Evolutionary conservation across 2,888 invertebrate genomes (phyloP).

Genomic region (Psylliodes chrysocephalus): DNA sequence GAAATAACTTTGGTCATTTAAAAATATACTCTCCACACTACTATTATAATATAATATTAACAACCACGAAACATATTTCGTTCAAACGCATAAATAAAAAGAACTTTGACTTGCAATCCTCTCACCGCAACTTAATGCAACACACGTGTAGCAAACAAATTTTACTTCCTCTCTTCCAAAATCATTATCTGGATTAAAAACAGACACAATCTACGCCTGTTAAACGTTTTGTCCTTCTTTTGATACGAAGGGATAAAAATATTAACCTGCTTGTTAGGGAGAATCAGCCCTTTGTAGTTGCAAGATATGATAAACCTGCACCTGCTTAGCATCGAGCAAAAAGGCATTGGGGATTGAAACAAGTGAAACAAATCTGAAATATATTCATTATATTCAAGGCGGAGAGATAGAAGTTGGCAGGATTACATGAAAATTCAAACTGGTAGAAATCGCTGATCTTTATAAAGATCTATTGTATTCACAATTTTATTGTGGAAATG

Average conservation of each 20-base stretch:
- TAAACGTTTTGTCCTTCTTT: slow-evolving; percentile 32
- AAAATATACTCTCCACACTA: too few species aligned
- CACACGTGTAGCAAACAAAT: slow-evolving; percentile 28
- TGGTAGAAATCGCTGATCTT: too few species aligned
- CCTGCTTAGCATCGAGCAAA: slow-evolving; percentile 17
- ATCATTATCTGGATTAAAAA: slow-evolving; percentile 25
- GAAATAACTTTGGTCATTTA: too few species aligned
- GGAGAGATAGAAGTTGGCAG: too few species aligned
- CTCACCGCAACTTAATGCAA: neutral
- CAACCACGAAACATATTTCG: slow-evolving; percentile 7
- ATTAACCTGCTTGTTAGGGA: slow-evolving; percentile 28
- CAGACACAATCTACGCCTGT: slow-evolving; percentile 19
- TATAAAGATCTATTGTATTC: too few species aligned
- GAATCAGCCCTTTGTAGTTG: slow-evolving; percentile 11
- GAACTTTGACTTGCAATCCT: neutral
- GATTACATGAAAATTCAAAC: too few species aligned
- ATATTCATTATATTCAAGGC: neutral
- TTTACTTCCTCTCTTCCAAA: slow-evolving; percentile 15
- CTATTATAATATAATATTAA: too few species aligned
- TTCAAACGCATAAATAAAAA: neutral
- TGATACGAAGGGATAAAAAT: slow-evolving; percentile 32
- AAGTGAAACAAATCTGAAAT: slow-evolving; percentile 56
- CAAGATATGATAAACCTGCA: slow-evolving; percentile 15
- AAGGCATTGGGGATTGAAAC: slow-evolving; percentile 38
- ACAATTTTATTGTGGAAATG: too few species aligned